Evolutionary conservation across 2,797 vertebrate genomes (phyloP), one percentile per base, ranked within the genome.

Genomic region (Anguilla anguilla): DNA sequence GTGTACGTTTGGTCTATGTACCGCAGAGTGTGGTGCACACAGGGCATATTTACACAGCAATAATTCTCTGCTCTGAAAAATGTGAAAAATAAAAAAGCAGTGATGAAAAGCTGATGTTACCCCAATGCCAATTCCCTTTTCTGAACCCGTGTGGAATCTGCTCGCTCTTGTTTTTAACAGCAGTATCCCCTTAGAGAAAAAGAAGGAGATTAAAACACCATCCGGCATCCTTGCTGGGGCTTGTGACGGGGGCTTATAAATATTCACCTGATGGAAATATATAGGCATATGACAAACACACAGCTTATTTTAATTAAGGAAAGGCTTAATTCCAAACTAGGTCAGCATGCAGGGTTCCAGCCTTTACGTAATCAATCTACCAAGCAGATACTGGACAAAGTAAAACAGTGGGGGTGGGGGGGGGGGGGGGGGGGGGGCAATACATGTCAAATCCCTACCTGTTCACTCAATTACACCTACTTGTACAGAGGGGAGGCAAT

Each of bases 51-150:
- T 87, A 90, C 11, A 92, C 88, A 91, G 83, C 69, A 87, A n/a
- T 84, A 57, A 69, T 83, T 55, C 84, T 64, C 39, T 64, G 43
- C 86, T 87, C 79, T 85, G 28, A 51, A 25, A 91, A 28, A 22
- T 74, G 25, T 69, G 64, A 69, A 17, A 59, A 64, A 53, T 43
- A 77, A 82, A 92, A 93, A 94, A 57, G 84, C 17, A 83, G 77
- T 17, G 35, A 91, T 83, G 87, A 91, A 89, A 91, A 92, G 85
- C 86, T 86, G 64, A 88, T 91, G 91, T 97, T 97, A 97, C 96
- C 96, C 96, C 96, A 97, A 93, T 96, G 95, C 96, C 96, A 97
- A 96, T 95, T 97, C 94, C 95, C 95, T 96, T 96, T 97, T 96
- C 94, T 97, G 96, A 97, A 97, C 95, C 95, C 96, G 95, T 96